Conservation (phyloP, 2,113 vertebrate species). For the Meleagris gallopavo region DNA sequence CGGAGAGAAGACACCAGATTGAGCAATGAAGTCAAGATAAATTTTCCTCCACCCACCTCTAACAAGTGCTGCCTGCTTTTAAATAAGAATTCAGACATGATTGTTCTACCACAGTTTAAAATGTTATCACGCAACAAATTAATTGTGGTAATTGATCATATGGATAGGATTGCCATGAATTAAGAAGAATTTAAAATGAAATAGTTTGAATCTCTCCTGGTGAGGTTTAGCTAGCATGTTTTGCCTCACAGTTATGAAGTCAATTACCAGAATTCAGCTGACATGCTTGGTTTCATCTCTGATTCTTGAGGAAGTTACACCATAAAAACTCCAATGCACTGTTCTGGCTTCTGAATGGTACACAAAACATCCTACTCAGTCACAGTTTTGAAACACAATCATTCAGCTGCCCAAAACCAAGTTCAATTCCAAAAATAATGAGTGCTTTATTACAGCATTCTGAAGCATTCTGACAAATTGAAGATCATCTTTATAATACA, state of each 20-base stretch:
- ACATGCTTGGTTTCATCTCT: not conserved
- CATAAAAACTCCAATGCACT: conserved; percentile 49
- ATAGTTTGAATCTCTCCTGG: not conserved
- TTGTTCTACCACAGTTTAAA: conserved; percentile 48
- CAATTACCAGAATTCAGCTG: not conserved
- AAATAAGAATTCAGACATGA: conserved; percentile 41
- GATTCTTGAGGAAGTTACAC: not conserved
- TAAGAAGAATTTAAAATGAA: not conserved
- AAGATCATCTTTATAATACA: conserved; percentile 85
- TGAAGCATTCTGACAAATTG: conserved; percentile 85
- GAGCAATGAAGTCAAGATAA: conserved; percentile 26
- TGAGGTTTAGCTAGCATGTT: not conserved
- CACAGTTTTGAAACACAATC: not conserved
- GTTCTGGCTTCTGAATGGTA: conserved; percentile 28
- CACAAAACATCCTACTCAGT: not conserved
- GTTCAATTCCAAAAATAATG: conserved; percentile 80
- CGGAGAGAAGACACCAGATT: conserved; percentile 48
- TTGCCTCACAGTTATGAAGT: not conserved
- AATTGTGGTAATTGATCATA: conserved; percentile 8
- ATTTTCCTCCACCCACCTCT: not conserved
- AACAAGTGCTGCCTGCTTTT: not conserved
- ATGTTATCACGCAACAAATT: conserved; percentile 15
- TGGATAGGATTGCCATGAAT: not conserved
- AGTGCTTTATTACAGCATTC: conserved; percentile 91
- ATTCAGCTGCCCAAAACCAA: conserved; percentile 56